Conservation (phyloP, 2,888 invertebrate genomes). For the Tineola bisselliella region DNA sequence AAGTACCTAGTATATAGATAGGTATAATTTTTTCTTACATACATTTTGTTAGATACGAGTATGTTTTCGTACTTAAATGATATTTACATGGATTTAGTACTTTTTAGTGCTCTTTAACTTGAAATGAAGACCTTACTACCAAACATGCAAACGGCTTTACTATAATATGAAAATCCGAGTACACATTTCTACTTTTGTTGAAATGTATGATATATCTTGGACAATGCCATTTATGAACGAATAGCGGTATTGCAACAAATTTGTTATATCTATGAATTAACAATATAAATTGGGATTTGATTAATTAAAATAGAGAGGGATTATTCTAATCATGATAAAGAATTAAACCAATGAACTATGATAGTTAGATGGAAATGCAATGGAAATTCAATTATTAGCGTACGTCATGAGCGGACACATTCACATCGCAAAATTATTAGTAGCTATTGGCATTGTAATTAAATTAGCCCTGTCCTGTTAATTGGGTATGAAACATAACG, state of each 20-base stretch:
- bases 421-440: not conserved
- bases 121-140: too few species aligned
- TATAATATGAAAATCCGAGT: too few species aligned
- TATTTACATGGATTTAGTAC: not conserved
- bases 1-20: not conserved
- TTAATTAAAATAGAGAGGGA: not conserved
- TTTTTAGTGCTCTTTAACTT: too few species aligned
- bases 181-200: too few species aligned
- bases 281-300: too few species aligned
- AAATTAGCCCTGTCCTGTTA: not conserved
- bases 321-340: not conserved
- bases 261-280: too few species aligned
- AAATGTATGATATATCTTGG: too few species aligned
- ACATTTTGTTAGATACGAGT: not conserved
- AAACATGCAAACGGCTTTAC: too few species aligned
- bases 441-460: not conserved
- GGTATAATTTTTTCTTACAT: not conserved
- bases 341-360: slow-evolving; percentile 4
- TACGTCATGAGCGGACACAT: not conserved
- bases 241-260: too few species aligned
- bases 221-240: too few species aligned
- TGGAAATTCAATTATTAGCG: not conserved
- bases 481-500: not conserved
- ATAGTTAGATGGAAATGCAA: not conserved
- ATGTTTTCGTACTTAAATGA: not conserved